These are phyloP conservation scores for Tetramorium bicarinatum DNA, from an alignment of 2,888 invertebrate genomes.

Conservation along the genomic window DNA sequence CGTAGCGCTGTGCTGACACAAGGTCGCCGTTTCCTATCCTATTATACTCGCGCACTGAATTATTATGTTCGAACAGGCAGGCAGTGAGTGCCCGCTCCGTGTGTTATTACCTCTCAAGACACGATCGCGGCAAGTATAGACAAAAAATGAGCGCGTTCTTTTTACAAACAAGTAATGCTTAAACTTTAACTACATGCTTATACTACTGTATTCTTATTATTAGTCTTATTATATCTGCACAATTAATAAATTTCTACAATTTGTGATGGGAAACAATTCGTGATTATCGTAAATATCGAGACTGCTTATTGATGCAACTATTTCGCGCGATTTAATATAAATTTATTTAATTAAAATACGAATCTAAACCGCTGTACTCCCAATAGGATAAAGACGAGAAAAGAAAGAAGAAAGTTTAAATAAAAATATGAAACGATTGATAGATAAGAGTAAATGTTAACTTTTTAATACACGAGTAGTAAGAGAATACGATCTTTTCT, in stretches of 20 bases:
- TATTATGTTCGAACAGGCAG: neutral
- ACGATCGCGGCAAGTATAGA: neutral
- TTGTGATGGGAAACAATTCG: neutral
- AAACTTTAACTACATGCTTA: neutral
- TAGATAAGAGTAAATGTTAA: no score
- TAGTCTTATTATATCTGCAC: neutral
- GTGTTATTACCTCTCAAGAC: conserved; percentile 2
- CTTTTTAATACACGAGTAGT: neutral
- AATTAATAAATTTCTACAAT: neutral
- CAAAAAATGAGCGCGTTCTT: neutral
- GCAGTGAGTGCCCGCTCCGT: neutral
- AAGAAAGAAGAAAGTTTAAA: neutral
- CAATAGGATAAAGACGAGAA: neutral
- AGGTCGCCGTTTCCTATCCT: conserved; percentile 1
- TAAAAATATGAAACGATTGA: neutral
- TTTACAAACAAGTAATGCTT: neutral
- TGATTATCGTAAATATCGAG: neutral
- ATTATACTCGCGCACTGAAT: neutral
- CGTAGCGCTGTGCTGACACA: neutral
- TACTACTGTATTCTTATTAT: no score
- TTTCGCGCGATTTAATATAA: neutral
- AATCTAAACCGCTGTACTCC: neutral
- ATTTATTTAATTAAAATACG: neutral
- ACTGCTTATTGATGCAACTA: neutral
- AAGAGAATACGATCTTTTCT: neutral